These are phyloP conservation scores for Automeris io DNA, from an alignment of 2,888 invertebrate species.

Conservation along the genomic window DNA sequence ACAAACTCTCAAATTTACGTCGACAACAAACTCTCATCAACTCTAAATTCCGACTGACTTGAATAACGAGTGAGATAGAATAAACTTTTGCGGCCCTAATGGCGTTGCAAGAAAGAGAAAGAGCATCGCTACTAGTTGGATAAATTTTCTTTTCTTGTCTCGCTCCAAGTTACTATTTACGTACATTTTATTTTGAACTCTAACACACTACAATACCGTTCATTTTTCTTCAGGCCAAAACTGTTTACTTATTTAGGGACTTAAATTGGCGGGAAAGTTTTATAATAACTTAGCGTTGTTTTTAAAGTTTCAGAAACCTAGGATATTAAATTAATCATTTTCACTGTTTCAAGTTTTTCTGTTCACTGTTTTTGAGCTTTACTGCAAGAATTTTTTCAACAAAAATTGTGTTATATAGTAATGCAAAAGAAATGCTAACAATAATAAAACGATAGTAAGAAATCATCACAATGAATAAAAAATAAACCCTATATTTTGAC, in stretches of 20 bases:
- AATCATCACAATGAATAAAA: no score
- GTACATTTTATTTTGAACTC: conserved; percentile 13
- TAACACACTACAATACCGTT: conserved; percentile 2
- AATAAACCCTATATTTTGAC: no score
- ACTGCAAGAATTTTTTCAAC: no score
- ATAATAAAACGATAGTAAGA: no score
- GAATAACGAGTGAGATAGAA: conserved; percentile 23
- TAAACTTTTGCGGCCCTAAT: conserved; percentile 11
- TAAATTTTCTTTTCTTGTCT: conserved; percentile 19
- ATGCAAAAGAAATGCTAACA: no score
- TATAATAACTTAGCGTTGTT: not conserved
- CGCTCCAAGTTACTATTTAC: no score
- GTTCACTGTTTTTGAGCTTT: no score
- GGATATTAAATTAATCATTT: no score
- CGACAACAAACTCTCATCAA: conserved; percentile 22
- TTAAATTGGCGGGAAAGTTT: conserved; percentile 47
- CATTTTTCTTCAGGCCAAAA: not conserved
- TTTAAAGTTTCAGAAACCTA: no score
- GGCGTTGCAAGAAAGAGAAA: conserved; percentile 37
- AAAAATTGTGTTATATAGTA: no score
- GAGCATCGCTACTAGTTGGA: conserved; percentile 20
- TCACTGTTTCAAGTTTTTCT: no score
- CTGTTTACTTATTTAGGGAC: conserved; percentile 7
- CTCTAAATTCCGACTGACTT: conserved; percentile 23
- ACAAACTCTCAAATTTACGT: conserved; percentile 31